Evolutionary conservation across 1,140 invertebrate genomes (phyloP).

Genomic region (Brachionus sp.): DNA sequence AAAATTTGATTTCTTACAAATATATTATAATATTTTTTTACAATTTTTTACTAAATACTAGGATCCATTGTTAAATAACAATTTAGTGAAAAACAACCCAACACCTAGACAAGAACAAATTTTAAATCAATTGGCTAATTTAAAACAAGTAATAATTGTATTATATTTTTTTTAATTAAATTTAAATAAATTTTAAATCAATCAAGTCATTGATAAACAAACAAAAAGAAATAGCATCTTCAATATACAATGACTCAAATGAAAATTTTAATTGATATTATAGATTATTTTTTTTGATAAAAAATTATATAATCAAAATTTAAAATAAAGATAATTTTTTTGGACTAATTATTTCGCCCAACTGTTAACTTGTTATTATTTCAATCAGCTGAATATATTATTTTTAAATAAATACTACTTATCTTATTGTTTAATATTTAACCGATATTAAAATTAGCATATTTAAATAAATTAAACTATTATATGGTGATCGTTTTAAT

Average conservation of each 20-base stretch:
- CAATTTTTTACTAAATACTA: too few relatives aligned
- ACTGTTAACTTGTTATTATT: too few relatives aligned
- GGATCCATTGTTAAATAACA: conserved; percentile 55
- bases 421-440: too few relatives aligned
- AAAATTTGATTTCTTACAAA: too few relatives aligned
- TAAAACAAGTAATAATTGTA: conserved; percentile 51
- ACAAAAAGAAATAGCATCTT: conserved; percentile 22
- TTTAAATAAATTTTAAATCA: background rate
- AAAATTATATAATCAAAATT: background rate
- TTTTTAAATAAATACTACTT: too few relatives aligned
- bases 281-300: too few relatives aligned
- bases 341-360: background rate
- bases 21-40: too few relatives aligned
- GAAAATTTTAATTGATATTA: conserved; percentile 28
- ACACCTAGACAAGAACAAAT: conserved; percentile 56
- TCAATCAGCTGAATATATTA: too few relatives aligned
- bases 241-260: background rate
- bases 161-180: background rate
- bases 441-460: too few relatives aligned
- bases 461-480: too few relatives aligned
- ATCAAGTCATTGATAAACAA: conserved; percentile 15
- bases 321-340: background rate
- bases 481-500: too few relatives aligned
- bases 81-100: conserved; percentile 53
- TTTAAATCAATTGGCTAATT: conserved; percentile 54